Base-by-base conservation (phyloP, 2,797 vertebrate species). In the Chromis chromis region DNA sequence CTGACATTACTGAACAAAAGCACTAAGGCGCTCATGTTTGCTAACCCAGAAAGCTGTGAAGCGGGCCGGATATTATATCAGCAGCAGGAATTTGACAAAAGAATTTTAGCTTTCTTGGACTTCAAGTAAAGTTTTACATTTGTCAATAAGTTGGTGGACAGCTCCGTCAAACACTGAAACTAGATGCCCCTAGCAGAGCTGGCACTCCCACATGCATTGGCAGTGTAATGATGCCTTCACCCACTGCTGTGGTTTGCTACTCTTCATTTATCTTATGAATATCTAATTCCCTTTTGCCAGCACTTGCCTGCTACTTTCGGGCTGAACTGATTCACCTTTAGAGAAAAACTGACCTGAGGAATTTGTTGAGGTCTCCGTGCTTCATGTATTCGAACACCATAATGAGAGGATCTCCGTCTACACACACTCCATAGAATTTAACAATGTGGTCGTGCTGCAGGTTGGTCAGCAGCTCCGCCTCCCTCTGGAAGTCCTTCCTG, bases 311-410 rank as follows among this genome's bases (percentile, higher is more conserved):
- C 14, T 44, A 49, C 6, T 44, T 65, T 54, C 68, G 25, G 46
- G 63, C 74, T 68, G 27, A 67, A 65, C 10, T 25, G 57, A 59
- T 49, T 33, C 12, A 13, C 42, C 22, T 40, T 66, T 4, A 28
- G 4, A 13, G 13, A 66, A 78, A 33, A 42, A 70, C 84, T 0
- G 76, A 99, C 98, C 98, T 97, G 78, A 99, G 94, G 91, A 99
- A 99, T 80, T 98, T 99, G 90, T 99, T 99, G 83, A 99, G 96
- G 90, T 99, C 98, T 6, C 98, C 98, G 0, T 99, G 98, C 87
- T 98, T 99, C 98, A 99, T 99, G 94, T 99, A 99, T 84, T 99
- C 98, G 0, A 99, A 99, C 79, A 99, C 97, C 97, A 99, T 99
- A 90, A 99, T 99, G 89, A 99, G 97, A 0, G 97, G 98, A 75